phyloP scores from a whole-genome alignment of 2,113 vertebrate species.

The Pangasianodon hypophthalmus region DNA sequence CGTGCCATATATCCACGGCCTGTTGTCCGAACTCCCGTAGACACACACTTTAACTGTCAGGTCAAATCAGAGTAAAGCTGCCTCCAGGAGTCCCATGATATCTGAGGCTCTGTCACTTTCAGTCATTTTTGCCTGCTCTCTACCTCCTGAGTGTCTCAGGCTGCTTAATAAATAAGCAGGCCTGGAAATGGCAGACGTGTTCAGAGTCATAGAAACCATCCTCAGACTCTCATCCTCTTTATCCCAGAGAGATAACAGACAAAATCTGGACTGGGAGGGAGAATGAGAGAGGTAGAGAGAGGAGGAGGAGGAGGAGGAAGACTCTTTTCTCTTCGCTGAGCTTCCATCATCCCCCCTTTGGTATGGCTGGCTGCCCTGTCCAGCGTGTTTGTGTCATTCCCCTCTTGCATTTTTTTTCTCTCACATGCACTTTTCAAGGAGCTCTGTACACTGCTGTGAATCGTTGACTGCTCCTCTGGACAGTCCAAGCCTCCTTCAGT shows the following conservation, averaged over 20 bases:
- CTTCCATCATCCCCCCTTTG: slow-evolving; percentile 54
- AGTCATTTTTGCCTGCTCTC: slow-evolving; percentile 41
- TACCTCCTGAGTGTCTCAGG: slow-evolving; percentile 48
- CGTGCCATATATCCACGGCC: slow-evolving; percentile 44
- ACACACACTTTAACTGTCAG: slow-evolving; percentile 61
- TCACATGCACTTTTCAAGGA: slow-evolving; percentile 15
- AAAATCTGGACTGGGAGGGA: slow-evolving; percentile 57
- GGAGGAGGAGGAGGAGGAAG: slow-evolving; percentile 19
- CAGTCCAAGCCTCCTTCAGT: slow-evolving; percentile 24
- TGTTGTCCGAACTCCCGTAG: slow-evolving; percentile 43
- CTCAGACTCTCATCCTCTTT: slow-evolving; percentile 32
- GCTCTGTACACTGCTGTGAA: slow-evolving; percentile 33
- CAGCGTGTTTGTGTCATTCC: slow-evolving; percentile 55
- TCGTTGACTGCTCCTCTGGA: slow-evolving; percentile 39
- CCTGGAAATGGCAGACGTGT: slow-evolving; percentile 50
- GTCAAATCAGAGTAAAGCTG: slow-evolving; percentile 50
- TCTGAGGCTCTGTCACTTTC: slow-evolving; percentile 54
- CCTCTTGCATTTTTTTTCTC: slow-evolving; percentile 21
- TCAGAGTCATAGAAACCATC: slow-evolving; percentile 56
- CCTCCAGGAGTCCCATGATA: slow-evolving; percentile 52
- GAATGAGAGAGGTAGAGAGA: slow-evolving; percentile 26
- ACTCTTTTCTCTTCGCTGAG: slow-evolving; percentile 46
- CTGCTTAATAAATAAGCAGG: slow-evolving; percentile 63
- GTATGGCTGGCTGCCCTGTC: slow-evolving; percentile 59
- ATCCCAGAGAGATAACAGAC: slow-evolving; percentile 53